phyloP scores from a whole-genome alignment of 2,113 vertebrate genomes.

The Gymnobelideus leadbeateri region DNA sequence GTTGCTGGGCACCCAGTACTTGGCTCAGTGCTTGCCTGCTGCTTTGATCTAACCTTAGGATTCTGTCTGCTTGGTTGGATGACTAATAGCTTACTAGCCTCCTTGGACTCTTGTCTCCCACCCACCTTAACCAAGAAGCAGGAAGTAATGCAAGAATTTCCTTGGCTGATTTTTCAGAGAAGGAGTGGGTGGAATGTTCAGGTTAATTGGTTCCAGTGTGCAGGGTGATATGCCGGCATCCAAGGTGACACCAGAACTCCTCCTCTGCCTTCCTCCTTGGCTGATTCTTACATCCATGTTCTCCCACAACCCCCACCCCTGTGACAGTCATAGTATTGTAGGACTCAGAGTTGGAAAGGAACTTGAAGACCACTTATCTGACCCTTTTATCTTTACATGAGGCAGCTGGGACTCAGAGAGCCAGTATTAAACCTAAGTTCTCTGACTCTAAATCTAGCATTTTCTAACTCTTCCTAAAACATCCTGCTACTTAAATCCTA shows the following conservation, averaged over 20 bases:
- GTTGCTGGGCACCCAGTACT: neutral
- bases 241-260: neutral
- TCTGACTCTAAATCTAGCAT: neutral
- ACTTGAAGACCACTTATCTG: neutral
- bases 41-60: neutral
- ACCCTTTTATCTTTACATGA: neutral
- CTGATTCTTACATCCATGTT: neutral
- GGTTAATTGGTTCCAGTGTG: neutral
- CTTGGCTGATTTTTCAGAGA: neutral
- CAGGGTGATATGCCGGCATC: neutral
- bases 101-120: neutral
- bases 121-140: slow-evolving; percentile 3
- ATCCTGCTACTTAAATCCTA: neutral
- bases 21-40: too few species aligned
- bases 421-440: neutral
- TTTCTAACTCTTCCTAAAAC: neutral
- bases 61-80: neutral
- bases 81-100: neutral
- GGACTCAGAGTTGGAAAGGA: neutral
- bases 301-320: neutral
- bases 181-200: neutral
- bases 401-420: neutral
- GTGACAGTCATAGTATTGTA: neutral
- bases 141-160: neutral
- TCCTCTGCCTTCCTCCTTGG: neutral